Conservation (phyloP, 1,140 invertebrate genomes). For the Trinorchestia longiramus region DNA sequence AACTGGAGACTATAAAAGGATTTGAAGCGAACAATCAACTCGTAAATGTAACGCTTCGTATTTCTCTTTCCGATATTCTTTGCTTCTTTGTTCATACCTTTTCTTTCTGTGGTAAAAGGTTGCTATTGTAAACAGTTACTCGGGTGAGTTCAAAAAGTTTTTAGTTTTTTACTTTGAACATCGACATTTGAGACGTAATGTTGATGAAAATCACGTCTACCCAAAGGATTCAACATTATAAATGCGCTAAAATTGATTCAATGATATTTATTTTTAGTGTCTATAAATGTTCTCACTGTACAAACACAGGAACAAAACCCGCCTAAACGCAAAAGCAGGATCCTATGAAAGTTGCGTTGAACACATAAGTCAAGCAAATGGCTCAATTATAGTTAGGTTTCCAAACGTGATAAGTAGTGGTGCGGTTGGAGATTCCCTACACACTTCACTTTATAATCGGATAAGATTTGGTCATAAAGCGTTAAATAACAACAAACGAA, state of each 20-base stretch:
- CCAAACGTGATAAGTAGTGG: neutral
- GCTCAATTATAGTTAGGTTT: neutral
- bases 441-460: neutral
- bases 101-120: no score
- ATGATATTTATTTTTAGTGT: neutral
- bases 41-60: neutral
- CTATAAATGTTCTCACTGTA: neutral
- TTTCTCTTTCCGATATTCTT: neutral
- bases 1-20: neutral
- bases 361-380: neutral
- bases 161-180: no score
- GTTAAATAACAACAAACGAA: neutral
- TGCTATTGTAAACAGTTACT: no score
- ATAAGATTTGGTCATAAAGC: neutral
- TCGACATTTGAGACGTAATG: no score
- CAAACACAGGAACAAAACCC: neutral
- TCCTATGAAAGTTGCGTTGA: neutral
- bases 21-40: neutral
- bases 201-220: no score
- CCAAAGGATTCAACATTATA: neutral
- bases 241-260: neutral
- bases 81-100: neutral
- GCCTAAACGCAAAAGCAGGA: no score
- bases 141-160: no score
- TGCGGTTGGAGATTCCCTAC: neutral